Base-by-base conservation (phyloP, 1,140 invertebrate genomes). In the Berghia stephanieae region DNA sequence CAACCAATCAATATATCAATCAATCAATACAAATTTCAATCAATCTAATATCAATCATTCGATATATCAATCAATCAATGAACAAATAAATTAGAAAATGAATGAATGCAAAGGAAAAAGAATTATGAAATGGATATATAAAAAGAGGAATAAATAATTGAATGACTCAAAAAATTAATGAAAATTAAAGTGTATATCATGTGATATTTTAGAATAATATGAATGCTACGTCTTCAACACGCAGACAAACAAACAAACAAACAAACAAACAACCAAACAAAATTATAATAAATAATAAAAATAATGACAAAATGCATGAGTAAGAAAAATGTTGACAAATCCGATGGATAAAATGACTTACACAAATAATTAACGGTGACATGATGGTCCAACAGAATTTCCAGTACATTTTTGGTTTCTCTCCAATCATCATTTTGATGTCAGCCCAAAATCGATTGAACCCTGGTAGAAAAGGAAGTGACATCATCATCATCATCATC, bases 401-500 rank as follows among this genome's bases (percentile, higher is more conserved):
- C 91, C 92, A 93, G 79, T 92, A 94, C 69, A 87, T 85, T 81
- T 89, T 92, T 13, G 92, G 90, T 57, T 90, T 87, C 36, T 90
- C 90, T 8, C 93, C 93, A 83, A 93, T 91, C 93, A 94, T 94
- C 81, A 93, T 90, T 73, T 93, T 89, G 46, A 94, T 91, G 81
- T 93, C 93, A 43, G 92, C 92, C 46, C 90, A 90, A 78, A 94
- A 92, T 78, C 91, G 90, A 8, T 91, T 84, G 36, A 91, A 91
- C 27, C 85, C 86, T 86, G 77, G 21, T 31, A 77, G n/a, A 46
- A 72, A 70, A 69, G 21, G 70, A 44, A 75, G 10, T 27, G 27
- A n/a, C n/a, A n/a, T n/a, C n/a, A n/a, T n/a, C n/a, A 21, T n/a
- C 16, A 16, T 13, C 13, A 16, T 16, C 16, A 21, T 21, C 16